Evolutionary conservation across 2,888 invertebrate species (phyloP), one percentile per base, ranked within the genome.

Genomic region (Acrobasis consociella): DNA sequence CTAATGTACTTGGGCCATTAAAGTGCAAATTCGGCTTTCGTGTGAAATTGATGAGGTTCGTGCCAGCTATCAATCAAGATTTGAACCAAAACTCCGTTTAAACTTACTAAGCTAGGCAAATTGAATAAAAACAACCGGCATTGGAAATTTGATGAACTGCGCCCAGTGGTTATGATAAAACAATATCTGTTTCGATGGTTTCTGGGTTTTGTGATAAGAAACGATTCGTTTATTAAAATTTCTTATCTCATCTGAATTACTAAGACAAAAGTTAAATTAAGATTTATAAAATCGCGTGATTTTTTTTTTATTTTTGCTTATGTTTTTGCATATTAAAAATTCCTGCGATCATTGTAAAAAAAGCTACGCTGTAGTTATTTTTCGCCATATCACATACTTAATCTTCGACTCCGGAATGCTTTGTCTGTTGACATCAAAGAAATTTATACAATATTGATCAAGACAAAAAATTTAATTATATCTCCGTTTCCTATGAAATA

Each of bases 21-120:
- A 81, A 81, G 80, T 83, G 84, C 73, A 86, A 88, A 86, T 85
- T 75, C 80, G 78, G 81, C 78, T 82, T 81, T 56, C 79, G 69
- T 72, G 71, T 73, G 75, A 75, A 85, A 89, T 87, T 86, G 84
- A 88, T 88, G 82, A 81, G 77, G 72, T 75, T 76, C 80, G 86
- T 82, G 79, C 80, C 72, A 78, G 81, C 86, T 82, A 89, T 89
- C 87, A 88, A 89, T 89, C 89, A 89, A 86, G 87, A 87, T 88
- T 87, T 85, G 80, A 80, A 76, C 81, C 80, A 76, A 78, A 81
- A 80, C 77, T 79, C 80, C 77, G 72, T 79, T 74, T 76, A 77
- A 79, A 84, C 78, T 82, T 79, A 77, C 75, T 81, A 81, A 85
- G 79, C 80, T 72, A 65, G 73, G 77, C 75, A 81, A 85, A 89